These are phyloP conservation scores for Oryzias dopingdopingensis DNA, from an alignment of 2,797 vertebrate genomes.

Conservation along the genomic window DNA sequence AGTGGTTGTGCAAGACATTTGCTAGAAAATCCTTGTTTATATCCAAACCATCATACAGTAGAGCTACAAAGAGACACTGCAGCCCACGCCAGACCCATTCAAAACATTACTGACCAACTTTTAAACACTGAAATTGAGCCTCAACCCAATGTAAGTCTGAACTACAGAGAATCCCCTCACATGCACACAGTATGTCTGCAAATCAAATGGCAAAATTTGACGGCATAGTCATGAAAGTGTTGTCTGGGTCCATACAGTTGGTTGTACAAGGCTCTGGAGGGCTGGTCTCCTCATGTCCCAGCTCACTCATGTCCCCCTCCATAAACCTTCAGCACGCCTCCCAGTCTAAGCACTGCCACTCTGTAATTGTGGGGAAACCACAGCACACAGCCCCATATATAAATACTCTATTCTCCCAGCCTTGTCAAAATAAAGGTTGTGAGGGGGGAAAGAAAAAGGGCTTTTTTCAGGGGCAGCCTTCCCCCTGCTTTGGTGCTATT, in stretches of 20 bases:
- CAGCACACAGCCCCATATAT: slow-evolving; percentile 82
- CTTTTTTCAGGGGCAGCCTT: slow-evolving; percentile 67
- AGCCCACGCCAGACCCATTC: slow-evolving; percentile 66
- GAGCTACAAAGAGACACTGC: slow-evolving; percentile 66
- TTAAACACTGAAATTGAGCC: slow-evolving; percentile 68
- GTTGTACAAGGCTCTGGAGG: slow-evolving; percentile 49
- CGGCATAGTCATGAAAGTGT: slow-evolving; percentile 9
- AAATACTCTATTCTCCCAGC: slow-evolving; percentile 82
- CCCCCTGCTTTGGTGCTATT: slow-evolving; percentile 67
- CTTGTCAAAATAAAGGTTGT: slow-evolving; percentile 83
- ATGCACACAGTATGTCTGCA: no score
- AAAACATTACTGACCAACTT: slow-evolving; percentile 73
- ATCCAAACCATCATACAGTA: slow-evolving; percentile 64
- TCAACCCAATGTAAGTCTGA: slow-evolving; percentile 57
- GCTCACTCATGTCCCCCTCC: slow-evolving; percentile 59
- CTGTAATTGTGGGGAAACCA: slow-evolving; percentile 84
- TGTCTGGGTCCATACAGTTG: slow-evolving; percentile 47
- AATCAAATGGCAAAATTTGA: background rate
- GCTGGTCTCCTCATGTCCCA: slow-evolving; percentile 64
- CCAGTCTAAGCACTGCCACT: slow-evolving; percentile 77
- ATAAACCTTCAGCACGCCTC: slow-evolving; percentile 75
- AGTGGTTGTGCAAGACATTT: slow-evolving; percentile 65
- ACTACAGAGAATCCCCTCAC: slow-evolving; percentile 45
- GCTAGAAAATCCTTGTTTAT: slow-evolving; percentile 73
- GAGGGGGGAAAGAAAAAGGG: slow-evolving; percentile 68